Conservation (phyloP, 2,888 invertebrate genomes). For the Orthosia incerta region DNA sequence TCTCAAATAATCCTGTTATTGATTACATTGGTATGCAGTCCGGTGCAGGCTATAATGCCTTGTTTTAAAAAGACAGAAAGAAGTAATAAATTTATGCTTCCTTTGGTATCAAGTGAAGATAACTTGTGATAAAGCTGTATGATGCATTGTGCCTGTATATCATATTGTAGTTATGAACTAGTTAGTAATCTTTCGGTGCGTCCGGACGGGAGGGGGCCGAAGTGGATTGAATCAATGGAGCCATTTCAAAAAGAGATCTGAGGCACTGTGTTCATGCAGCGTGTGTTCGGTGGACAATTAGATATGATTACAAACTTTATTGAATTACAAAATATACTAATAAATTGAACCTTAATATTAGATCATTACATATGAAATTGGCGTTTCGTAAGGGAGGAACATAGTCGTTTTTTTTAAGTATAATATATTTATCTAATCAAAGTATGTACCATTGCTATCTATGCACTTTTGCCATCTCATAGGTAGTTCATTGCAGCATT, state of each 20-base stretch:
- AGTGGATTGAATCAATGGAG: not conserved
- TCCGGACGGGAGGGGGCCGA: not conserved
- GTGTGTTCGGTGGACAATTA: not conserved
- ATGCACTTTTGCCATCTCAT: no score
- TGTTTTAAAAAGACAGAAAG: conserved; percentile 17
- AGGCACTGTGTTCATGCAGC: not conserved
- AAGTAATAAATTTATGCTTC: conserved; percentile 32
- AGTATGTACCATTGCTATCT: no score
- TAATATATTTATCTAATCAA: no score
- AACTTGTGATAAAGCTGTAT: conserved; percentile 5
- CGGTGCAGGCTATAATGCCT: conserved; percentile 22
- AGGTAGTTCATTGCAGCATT: no score
- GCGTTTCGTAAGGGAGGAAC: no score
- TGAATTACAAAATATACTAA: not conserved
- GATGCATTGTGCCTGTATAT: not conserved
- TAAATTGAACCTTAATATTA: no score
- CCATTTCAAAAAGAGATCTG: not conserved
- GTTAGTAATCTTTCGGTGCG: not conserved
- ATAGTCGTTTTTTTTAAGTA: no score
- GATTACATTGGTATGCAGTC: conserved; percentile 70
- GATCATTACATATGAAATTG: no score
- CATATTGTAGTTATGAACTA: not conserved
- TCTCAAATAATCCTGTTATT: conserved; percentile 59
- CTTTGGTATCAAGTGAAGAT: conserved; percentile 9
- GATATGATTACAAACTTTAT: not conserved